These are phyloP conservation scores for Leptonema lineaticorne DNA, from an alignment of 1,140 invertebrate species.

Conservation along the genomic window DNA sequence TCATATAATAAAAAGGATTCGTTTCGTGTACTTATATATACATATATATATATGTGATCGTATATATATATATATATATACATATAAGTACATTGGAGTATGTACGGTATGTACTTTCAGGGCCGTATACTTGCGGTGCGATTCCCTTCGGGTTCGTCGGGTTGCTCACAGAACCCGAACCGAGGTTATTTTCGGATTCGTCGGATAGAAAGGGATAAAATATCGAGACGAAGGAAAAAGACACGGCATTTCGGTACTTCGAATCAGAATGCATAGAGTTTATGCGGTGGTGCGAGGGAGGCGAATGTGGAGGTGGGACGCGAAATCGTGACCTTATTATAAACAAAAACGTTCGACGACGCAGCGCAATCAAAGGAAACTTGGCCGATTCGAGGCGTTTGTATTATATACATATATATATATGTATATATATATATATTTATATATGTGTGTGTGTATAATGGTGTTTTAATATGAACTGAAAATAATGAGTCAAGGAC, in stretches of 20 bases:
- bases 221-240: too few species aligned
- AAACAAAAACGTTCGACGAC: neutral
- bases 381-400: neutral
- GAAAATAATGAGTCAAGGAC: too few species aligned
- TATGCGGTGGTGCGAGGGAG: too few species aligned
- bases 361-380: neutral
- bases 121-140: neutral
- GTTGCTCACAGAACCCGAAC: neutral
- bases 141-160: neutral
- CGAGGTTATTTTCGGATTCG: neutral
- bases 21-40: neutral
- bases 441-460: neutral
- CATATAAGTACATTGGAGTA: too few species aligned
- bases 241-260: too few species aligned
- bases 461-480: neutral
- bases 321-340: constrained; percentile 18
- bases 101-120: too few species aligned
- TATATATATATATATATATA: neutral
- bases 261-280: too few species aligned
- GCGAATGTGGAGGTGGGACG: too few species aligned
- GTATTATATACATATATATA: neutral
- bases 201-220: too few species aligned
- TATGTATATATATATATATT: neutral
- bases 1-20: neutral
- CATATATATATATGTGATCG: neutral